Base-by-base conservation (phyloP, 1,140 invertebrate genomes). In the Vanessa atalanta region DNA sequence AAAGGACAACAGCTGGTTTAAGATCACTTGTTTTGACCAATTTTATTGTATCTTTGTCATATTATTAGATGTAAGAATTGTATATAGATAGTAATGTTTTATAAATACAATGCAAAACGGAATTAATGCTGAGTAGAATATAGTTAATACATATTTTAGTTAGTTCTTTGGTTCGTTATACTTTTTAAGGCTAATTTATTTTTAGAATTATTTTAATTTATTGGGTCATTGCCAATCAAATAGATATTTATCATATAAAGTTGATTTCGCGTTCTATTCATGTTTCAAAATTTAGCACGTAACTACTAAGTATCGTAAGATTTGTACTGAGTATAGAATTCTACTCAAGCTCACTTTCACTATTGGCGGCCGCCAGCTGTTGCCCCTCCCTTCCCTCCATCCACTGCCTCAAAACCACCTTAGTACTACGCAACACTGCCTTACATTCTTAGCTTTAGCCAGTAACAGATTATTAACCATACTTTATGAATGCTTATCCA, bases 301-400 rank as follows among this genome's bases (percentile, higher is more conserved):
- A 61, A 43, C 26, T 37, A 37, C 57, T 12, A 37, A 61, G 57
- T 50, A 65, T 57, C 43, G 16, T 65, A 47, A 61, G 16, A 61
- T 75, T 75, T 60, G 2, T 65, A 57, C 73, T 75, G 47, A 61
- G 67, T 70, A 73, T 50, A 76, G 75, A 60, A 47, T 72, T 70
- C 70, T 47, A 69, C 66, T 73, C 53, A 81, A 80, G 78, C 82
- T 87, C 81, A 92, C 90, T 92, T 92, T 92, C 90, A 92, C 90
- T 92, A 80, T 81, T 89, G 85, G 77, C 84, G 88, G 88, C 87
- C 89, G 83, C 73, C 88, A 88, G 88, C 86, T 89, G 88, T 79
- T 72, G 55, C 15, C 79, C 76, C 66, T 61, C 68, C 65, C 68
- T 63, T 74, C 72, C 71, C 70, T 65, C 75, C 78, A 69, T 48